phyloP scores from a whole-genome alignment of 2,888 invertebrate species.

The Hoplodrina blanda region DNA sequence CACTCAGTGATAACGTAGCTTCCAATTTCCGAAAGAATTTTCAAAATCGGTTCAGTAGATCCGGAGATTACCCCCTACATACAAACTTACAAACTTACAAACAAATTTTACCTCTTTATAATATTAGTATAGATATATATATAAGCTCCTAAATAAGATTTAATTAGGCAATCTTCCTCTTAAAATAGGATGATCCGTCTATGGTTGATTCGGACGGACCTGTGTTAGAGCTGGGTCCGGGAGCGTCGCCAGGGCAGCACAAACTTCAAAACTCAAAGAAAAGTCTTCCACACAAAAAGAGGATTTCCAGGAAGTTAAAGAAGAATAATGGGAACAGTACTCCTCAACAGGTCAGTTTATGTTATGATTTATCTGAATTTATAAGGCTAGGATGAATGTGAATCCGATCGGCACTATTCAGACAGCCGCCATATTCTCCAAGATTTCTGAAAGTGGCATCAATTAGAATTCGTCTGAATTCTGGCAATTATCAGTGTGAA shows the following conservation, averaged over 20 bases:
- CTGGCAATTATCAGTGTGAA: too few relatives aligned
- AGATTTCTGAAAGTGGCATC: too few relatives aligned
- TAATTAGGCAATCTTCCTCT: neutral
- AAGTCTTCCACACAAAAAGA: conserved; percentile 96
- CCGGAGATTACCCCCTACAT: too few relatives aligned
- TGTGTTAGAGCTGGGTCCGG: conserved; percentile 73
- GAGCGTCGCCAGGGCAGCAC: conserved; percentile 75
- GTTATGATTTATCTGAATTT: neutral
- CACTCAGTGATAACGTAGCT: too few relatives aligned
- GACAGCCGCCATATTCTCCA: too few relatives aligned
- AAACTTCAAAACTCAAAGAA: conserved; percentile 90
- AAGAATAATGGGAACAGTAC: conserved; percentile 79
- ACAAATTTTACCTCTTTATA: too few relatives aligned
- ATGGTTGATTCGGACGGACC: conserved; percentile 76
- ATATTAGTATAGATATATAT: too few relatives aligned
- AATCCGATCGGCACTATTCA: neutral
- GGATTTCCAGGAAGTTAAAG: conserved; percentile 94
- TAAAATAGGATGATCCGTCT: conserved; percentile 69
- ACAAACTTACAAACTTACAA: too few relatives aligned
- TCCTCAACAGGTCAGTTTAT: conserved; percentile 80
- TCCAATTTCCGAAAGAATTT: too few relatives aligned
- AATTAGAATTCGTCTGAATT: too few relatives aligned
- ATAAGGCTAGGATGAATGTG: neutral
- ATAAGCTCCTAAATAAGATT: neutral
- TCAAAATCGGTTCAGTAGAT: too few relatives aligned